Percentiles rank a stretch among this genome's conserved stretches.
Conservation (phyloP, 2,888 invertebrate genomes). For the Rhimphoctona megacephalus region DNA sequence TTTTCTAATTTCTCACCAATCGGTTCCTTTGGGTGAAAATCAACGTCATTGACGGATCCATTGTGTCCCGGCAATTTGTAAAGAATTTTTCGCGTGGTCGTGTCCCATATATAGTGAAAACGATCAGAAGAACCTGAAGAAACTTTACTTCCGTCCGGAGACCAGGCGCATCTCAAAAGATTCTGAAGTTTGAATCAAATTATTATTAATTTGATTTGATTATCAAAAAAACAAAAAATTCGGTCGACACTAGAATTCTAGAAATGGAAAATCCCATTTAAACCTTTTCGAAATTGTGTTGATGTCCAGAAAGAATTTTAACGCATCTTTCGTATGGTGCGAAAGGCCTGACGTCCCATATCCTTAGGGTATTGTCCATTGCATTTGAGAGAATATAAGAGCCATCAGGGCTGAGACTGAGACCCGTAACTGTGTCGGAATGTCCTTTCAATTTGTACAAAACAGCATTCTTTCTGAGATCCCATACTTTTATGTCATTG, state of each 20-base stretch:
- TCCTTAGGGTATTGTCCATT: slow-evolving; percentile 97
- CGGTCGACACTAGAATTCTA: not conserved
- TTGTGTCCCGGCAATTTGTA: slow-evolving; percentile 99
- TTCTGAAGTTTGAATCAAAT: slow-evolving; percentile 86
- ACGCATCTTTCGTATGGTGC: slow-evolving; percentile 97
- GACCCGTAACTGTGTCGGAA: slow-evolving; percentile 96
- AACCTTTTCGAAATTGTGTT: slow-evolving; percentile 98
- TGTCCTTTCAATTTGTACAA: slow-evolving; percentile 96
- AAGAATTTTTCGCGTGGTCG: slow-evolving; percentile 94
- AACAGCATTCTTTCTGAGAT: slow-evolving; percentile 94
- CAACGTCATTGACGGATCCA: slow-evolving; percentile 98
- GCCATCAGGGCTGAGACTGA: slow-evolving; percentile 93
- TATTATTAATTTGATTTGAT: not conserved
- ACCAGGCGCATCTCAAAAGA: slow-evolving; percentile 96
- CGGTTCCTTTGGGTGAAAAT: slow-evolving; percentile 97
- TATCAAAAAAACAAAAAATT: not conserved
- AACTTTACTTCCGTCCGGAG: slow-evolving; percentile 96
- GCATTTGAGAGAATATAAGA: slow-evolving; percentile 97
- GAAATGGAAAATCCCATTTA: not conserved
- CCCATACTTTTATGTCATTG: slow-evolving; percentile 99
- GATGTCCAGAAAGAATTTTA: slow-evolving; percentile 96
- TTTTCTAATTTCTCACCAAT: slow-evolving; percentile 86
- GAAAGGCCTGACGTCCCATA: slow-evolving; percentile 99
- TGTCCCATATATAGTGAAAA: slow-evolving; percentile 99
- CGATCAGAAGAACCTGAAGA: slow-evolving; percentile 97